Evolutionary conservation across 2,888 invertebrate genomes (phyloP), one percentile per base, ranked within the genome.

Genomic region (Limnephilus marmoratus): DNA sequence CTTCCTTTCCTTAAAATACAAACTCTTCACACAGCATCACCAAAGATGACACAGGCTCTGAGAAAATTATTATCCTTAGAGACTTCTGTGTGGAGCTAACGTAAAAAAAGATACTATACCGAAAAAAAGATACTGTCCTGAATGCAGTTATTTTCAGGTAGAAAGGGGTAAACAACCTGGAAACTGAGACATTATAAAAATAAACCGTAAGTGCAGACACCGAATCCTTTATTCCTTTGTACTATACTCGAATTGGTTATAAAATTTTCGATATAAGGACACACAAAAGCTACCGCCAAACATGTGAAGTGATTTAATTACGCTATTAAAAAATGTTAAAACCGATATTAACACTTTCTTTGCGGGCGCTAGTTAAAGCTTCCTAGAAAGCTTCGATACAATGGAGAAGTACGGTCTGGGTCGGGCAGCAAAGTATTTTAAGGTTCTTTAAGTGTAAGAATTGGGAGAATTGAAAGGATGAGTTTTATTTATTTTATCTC

Each of bases 401-500:
- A 90, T 90, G 29, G 45, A 45, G 45, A 45, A 45, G 49, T 29
- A 13, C 29, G 31, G 31, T 82, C 34, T 1, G 31, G 82, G 34
- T 31, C 82, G 31, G 5, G 15, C 31, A 31, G 34, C 18, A 82
- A 82, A 34, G 34, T 82, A 31, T 31, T 82, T 45, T 86, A 45
- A 45, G 45, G 45, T 49, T 29, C 13, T 49, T 86, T 29, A n/a
- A 45, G 45, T 41, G 83, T 11, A 45, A 81, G 41, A 81, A 81
- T 24, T 37, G 34, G n/a, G 41, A 41, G 41, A 81, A 90, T 90
- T 90, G 81, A 90, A 90, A 81, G 81, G 81, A 80, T 31, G 18
- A 45, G 29, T 88, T 53, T 88, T 88, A 88, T 49, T 88, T 88
- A 53, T 53, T 88, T 88, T 90, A 81, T 90, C 90, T 90, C 90